phyloP scores from a whole-genome alignment of 2,113 vertebrate species.

The Callopanchax toddi region DNA sequence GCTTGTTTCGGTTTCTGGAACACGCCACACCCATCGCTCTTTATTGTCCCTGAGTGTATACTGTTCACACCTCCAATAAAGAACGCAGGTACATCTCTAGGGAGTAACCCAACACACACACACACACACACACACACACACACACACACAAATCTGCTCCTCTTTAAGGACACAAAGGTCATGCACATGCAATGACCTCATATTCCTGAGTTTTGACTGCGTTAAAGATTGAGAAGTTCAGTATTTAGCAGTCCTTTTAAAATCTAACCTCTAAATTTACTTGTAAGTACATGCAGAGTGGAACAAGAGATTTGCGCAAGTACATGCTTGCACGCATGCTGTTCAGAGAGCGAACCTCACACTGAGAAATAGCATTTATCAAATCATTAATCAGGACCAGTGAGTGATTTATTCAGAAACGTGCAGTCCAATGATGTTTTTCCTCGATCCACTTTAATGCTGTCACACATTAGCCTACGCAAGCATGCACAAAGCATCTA shows the following conservation, averaged over 20 bases:
- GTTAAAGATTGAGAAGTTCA: not conserved
- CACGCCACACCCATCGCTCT: slow-evolving; percentile 48
- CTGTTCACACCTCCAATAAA: slow-evolving; percentile 52
- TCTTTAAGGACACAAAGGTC: slow-evolving; percentile 23
- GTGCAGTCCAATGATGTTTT: not conserved
- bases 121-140: slow-evolving; percentile 25
- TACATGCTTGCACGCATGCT: slow-evolving; percentile 26
- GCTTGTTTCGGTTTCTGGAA: slow-evolving; percentile 12
- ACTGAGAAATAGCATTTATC: slow-evolving; percentile 1
- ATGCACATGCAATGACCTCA: not conserved
- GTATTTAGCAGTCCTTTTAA: not conserved
- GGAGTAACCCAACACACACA: slow-evolving; percentile 55
- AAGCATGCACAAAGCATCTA: not conserved
- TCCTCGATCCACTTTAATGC: not conserved
- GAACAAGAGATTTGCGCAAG: slow-evolving; percentile 16
- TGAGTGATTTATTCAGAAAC: slow-evolving; percentile 18
- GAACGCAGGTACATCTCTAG: slow-evolving; percentile 44
- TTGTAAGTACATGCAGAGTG: slow-evolving; percentile 35
- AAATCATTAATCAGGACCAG: slow-evolving; percentile 1
- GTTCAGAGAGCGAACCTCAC: not conserved
- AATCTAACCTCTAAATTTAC: slow-evolving; percentile 2
- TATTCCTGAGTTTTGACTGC: not conserved
- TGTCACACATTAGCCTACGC: not conserved
- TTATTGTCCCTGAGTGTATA: slow-evolving; percentile 33
- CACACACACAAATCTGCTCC: slow-evolving; percentile 42